A percentile compares a stretch with the other conserved stretches of the same genome.
Evolutionary conservation across 2,888 invertebrate genomes (phyloP).

Genomic region (Frankliniella fusca): DNA sequence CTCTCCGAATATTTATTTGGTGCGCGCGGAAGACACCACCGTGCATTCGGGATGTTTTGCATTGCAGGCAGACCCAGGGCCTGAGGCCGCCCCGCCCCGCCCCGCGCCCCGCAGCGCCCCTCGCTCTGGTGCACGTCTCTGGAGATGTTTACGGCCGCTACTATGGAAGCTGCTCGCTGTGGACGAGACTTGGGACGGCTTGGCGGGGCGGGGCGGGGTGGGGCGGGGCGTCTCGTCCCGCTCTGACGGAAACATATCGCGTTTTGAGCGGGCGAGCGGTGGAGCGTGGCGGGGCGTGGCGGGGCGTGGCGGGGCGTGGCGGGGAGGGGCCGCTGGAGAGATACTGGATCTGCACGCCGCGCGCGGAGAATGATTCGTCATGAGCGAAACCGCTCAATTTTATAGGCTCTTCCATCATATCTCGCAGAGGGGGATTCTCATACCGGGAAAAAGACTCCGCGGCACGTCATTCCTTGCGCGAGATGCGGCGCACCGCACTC

Average conservation of each 20-base stretch:
- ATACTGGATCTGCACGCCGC: too few relatives aligned
- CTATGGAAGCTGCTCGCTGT: too few relatives aligned
- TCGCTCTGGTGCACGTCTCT: background rate
- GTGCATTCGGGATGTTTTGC: background rate
- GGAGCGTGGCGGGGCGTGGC: background rate
- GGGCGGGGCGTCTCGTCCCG: background rate
- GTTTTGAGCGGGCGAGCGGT: background rate
- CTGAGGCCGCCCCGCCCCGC: background rate
- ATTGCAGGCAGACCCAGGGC: background rate
- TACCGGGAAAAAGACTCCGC: background rate
- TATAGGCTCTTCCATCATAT: too few relatives aligned
- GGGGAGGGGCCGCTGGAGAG: too few relatives aligned
- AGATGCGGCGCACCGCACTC: background rate
- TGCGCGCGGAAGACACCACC: background rate
- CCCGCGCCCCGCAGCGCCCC: background rate
- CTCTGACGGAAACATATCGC: background rate
- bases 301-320: background rate
- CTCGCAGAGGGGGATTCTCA: background rate
- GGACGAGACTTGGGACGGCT: background rate
- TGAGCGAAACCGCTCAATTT: too few relatives aligned
- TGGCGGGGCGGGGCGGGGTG: background rate
- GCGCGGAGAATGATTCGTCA: too few relatives aligned
- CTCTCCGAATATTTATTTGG: constrained; percentile 4
- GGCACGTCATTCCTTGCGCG: background rate
- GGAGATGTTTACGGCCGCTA: constrained; percentile 1